These are phyloP conservation scores for Bovichtus variegatus DNA, from an alignment of 2,797 vertebrate genomes.

Conservation along the genomic window DNA sequence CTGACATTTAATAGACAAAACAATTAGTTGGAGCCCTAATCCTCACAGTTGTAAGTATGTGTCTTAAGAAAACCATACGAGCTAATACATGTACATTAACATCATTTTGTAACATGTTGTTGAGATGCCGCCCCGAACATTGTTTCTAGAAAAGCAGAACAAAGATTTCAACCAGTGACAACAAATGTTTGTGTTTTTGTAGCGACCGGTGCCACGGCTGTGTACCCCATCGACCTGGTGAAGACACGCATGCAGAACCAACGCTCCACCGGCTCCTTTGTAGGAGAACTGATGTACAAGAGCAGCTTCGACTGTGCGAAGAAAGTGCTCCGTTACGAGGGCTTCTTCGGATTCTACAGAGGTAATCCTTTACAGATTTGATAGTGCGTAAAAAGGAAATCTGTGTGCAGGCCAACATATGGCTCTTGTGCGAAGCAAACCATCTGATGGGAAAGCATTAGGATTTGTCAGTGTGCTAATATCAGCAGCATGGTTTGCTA, in stretches of 20 bases:
- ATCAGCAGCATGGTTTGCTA: conserved; percentile 73
- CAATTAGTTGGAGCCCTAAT: background rate
- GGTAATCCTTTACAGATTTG: conserved; percentile 78
- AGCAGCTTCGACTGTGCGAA: conserved; percentile 98
- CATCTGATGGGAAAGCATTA: conserved; percentile 51
- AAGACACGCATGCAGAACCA: conserved; percentile 99
- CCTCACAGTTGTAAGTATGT: background rate
- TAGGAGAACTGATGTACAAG: conserved; percentile 97
- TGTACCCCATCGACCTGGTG: conserved; percentile 97
- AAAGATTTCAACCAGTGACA: background rate
- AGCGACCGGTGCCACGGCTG: conserved; percentile 96
- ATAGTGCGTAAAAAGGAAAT: background rate
- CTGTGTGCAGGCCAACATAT: conserved; percentile 21
- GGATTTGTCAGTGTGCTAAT: conserved; percentile 64
- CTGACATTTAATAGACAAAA: background rate
- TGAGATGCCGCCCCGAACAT: background rate
- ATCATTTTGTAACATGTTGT: background rate
- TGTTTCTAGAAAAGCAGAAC: background rate
- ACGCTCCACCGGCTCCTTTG: conserved; percentile 90
- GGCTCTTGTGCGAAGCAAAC: conserved; percentile 47
- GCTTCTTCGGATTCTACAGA: conserved; percentile 95
- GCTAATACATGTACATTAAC: background rate
- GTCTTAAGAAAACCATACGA: background rate
- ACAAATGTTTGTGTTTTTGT: conserved; percentile 45
- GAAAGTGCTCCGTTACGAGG: conserved; percentile 95